phyloP scores from a whole-genome alignment of 2,888 invertebrate genomes.

The Globia sparganii region DNA sequence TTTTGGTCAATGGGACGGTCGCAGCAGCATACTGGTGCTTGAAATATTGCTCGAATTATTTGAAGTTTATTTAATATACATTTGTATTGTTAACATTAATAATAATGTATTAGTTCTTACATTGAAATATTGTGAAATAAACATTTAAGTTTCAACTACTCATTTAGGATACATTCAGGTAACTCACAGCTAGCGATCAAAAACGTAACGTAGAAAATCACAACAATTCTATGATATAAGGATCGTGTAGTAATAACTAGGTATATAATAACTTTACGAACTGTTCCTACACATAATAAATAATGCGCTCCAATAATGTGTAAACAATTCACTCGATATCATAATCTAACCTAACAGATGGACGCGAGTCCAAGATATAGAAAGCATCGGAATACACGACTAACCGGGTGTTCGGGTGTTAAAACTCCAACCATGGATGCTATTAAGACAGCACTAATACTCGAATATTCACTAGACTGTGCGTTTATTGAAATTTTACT shows the following conservation, averaged over 20 bases:
- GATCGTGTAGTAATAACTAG: conserved; percentile 81
- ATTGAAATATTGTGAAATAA: conserved; percentile 56
- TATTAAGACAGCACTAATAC: conserved; percentile 88
- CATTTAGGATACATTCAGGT: conserved; percentile 58
- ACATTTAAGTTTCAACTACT: conserved; percentile 61
- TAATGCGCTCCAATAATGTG: conserved; percentile 78
- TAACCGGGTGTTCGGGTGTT: conserved; percentile 79
- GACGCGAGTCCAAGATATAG: conserved; percentile 82
- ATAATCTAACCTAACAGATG: conserved; percentile 84
- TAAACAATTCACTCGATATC: conserved; percentile 81
- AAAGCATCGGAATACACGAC: conserved; percentile 84
- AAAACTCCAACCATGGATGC: conserved; percentile 83
- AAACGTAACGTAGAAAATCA: conserved; percentile 81
- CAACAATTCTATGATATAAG: conserved; percentile 79
- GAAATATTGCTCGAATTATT: conserved; percentile 55
- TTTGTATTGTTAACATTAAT: conserved; percentile 51
- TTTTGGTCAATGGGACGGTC: conserved; percentile 79
- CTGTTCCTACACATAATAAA: conserved; percentile 80
- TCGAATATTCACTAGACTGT: conserved; percentile 89
- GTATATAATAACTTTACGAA: conserved; percentile 77
- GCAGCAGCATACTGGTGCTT: conserved; percentile 66
- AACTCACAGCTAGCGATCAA: conserved; percentile 82
- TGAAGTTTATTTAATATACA: conserved; percentile 45
- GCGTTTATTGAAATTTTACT: conserved; percentile 89
- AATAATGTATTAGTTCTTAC: conserved; percentile 51